Evolutionary conservation across 2,113 vertebrate genomes (phyloP), one percentile per base, ranked within the genome.

Genomic region (Meleagris gallopavo): DNA sequence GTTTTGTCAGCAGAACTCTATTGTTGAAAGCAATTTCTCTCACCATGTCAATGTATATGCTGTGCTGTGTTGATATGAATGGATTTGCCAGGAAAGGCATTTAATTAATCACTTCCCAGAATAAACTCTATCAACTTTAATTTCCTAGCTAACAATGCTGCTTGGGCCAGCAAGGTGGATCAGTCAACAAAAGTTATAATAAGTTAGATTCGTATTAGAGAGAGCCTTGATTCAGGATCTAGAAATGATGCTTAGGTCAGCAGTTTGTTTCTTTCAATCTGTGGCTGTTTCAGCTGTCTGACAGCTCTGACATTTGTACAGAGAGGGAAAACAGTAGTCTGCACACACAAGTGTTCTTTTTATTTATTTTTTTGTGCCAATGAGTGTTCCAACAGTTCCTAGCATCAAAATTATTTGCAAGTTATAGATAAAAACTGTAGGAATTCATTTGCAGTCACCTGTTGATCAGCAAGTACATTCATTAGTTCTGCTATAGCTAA

Each of bases 61-160:
- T 92, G 93, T 97, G 96, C 95, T 97, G 88, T 90, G 96, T 97
- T 97, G 97, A 97, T 98, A 97, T 96, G 97, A 98, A 98, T 97
- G 95, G 96, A 96, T 96, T 95, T 97, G 94, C 96, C 96, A 98
- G 95, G 91, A 97, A 97, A 95, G 64, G 92, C 78, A 97, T 96
- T 97, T 98, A 98, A 98, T 98, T 98, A 98, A 98, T 97, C 96
- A 96, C 66, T 96, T 97, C 85, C 89, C 90, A 97, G 96, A 98
- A 97, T 96, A 97, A 97, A 94, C 90, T 95, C 88, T 96, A 91
- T 96, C 95, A 96, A 61, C 41, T 88, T 93, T 95, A 80, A 96
- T 97, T 92, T 97, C 78, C 80, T 65, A 96, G 67, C 65, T 75
- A 90, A 94, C 95, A 95, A 46, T 50, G 78, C 57, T 64, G 69